phyloP scores from a whole-genome alignment of 2,113 vertebrate species.

The Caranx melampygus region DNA sequence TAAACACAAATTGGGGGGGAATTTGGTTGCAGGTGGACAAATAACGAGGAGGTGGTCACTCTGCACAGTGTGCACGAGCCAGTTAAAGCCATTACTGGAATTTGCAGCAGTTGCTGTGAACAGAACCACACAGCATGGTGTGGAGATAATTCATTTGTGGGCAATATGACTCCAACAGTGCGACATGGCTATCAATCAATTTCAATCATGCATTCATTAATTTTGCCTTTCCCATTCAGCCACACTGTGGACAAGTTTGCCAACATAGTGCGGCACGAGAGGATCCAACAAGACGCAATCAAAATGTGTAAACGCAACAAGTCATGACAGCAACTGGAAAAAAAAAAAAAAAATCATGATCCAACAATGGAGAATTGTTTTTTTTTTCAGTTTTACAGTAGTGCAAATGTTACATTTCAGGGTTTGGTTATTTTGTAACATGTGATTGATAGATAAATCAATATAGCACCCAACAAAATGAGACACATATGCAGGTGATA shows the following conservation, averaged over 20 bases:
- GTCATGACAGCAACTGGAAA: too few relatives aligned
- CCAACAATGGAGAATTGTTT: too few relatives aligned
- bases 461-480: not conserved
- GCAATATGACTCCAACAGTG: not conserved
- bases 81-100: not conserved
- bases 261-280: too few relatives aligned
- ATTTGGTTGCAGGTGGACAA: constrained; percentile 21
- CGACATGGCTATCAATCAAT: not conserved
- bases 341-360: too few relatives aligned
- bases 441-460: not conserved
- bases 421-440: not conserved
- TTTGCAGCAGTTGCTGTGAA: not conserved
- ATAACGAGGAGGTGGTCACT: constrained; percentile 3
- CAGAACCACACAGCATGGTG: not conserved
- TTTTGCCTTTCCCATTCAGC: not conserved
- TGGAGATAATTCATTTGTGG: not conserved
- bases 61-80: constrained; percentile 1
- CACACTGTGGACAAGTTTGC: not conserved
- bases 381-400: too few relatives aligned
- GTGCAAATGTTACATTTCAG: too few relatives aligned
- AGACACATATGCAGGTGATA: not conserved
- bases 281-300: too few relatives aligned
- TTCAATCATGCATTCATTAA: constrained; percentile 4
- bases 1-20: constrained; percentile 21
- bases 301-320: too few relatives aligned